Percentiles rank a stretch among this genome's conserved stretches.
These are phyloP conservation scores for Saguinus imperator DNA, from an alignment of 2,113 vertebrate genomes.

Conservation along the genomic window DNA sequence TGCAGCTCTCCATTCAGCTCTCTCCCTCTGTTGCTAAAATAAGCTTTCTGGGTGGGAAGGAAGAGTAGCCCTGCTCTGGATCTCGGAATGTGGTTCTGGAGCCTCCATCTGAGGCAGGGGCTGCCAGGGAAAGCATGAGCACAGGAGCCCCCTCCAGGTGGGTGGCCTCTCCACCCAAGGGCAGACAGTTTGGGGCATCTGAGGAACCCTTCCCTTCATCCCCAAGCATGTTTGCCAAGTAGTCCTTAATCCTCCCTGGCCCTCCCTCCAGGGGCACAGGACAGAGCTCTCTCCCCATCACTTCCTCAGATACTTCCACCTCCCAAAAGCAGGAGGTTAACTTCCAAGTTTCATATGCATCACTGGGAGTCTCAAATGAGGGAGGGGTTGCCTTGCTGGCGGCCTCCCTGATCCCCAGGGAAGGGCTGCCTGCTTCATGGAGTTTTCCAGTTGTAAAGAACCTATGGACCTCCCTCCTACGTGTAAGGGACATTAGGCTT, in stretches of 20 bases:
- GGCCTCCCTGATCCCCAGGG: neutral
- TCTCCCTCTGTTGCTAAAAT: constrained; percentile 50
- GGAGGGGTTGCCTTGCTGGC: neutral
- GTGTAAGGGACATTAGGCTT: neutral
- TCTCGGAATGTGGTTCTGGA: neutral
- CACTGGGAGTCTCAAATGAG: neutral
- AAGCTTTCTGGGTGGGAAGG: constrained; percentile 20
- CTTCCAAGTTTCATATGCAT: neutral
- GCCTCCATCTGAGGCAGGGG: neutral
- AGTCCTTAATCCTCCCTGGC: neutral
- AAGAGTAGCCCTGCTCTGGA: neutral
- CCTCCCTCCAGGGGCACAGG: neutral
- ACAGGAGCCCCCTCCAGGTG: neutral
- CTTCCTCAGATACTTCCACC: neutral
- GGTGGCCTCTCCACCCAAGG: neutral
- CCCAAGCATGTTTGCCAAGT: constrained; percentile 25
- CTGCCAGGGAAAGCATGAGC: neutral
- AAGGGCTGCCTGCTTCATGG: neutral
- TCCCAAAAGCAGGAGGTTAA: neutral
- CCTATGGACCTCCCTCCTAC: too few species aligned
- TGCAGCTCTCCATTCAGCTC: constrained; percentile 34
- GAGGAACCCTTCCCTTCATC: neutral
- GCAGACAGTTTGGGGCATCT: neutral
- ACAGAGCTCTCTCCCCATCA: neutral
- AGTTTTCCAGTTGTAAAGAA: neutral